Base-by-base conservation (phyloP, 2,888 invertebrate genomes). In the Caenorhabditis sulstoni region DNA sequence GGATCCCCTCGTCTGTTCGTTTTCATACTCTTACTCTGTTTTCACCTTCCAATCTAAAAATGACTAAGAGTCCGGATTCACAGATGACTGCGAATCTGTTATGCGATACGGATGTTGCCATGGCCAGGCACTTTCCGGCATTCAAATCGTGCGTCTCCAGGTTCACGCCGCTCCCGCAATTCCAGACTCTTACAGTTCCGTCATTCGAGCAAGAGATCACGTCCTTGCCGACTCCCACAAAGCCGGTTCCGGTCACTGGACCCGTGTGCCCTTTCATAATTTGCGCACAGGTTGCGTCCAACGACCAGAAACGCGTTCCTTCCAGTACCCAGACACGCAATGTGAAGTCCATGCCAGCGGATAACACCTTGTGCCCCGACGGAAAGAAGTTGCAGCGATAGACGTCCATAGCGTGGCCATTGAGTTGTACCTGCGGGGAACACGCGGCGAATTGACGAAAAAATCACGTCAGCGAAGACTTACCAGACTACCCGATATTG, bases 311-410 rank as follows among this genome's bases (percentile, higher is more conserved):
- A n/a, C n/a, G n/a, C n/a, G n/a, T n/a, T n/a, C n/a, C n/a, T n/a
- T n/a, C n/a, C n/a, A n/a, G n/a, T n/a, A n/a, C 93, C 94, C 94
- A 94, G 71, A 94, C 92, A 89, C 93, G 93, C 9, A 94, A 91
- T 47, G 93, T 92, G 86, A 94, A 93, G 91, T 94, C 94, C 41
- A 94, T 93, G 11, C 94, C 94, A 23, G 93, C 93, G 50, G 93
- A 93, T 61, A 94, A 89, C 0, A 93, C 91, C 1, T 94, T 94
- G 66, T 93, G 89, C 1, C 94, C 94, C 16, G 94, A 94, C 35
- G 94, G 94, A 86, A 94, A 94, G 89, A 94, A 94, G 67, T 92
- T 91, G 88, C 93, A 93, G 76, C 92, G 93, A 90, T 94, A 94
- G 5, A 94, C 92, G 79, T 94, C 94, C 57, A 93, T 93, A 29